Percentiles rank a stretch among this genome's conserved stretches.
These are phyloP conservation scores for Conus betulinus DNA, from an alignment of 1,140 invertebrate species.

Conservation along the genomic window DNA sequence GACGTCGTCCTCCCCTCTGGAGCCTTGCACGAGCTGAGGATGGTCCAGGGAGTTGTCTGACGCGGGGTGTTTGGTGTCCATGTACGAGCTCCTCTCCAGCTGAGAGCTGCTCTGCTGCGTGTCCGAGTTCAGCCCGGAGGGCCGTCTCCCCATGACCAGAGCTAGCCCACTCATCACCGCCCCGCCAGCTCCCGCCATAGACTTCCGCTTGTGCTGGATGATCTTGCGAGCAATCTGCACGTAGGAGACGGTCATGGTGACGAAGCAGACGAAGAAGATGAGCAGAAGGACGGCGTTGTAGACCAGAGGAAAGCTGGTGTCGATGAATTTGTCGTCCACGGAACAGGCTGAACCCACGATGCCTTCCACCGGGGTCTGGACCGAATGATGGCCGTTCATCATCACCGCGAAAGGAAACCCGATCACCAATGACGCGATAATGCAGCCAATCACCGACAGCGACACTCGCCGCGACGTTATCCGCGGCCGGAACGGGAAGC, in stretches of 20 bases:
- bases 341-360: constrained; percentile 41
- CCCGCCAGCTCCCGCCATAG: neutral
- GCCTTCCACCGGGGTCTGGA: constrained; percentile 11
- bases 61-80: neutral
- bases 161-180: neutral
- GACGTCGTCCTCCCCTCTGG: too few relatives aligned
- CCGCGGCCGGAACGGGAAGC: constrained; percentile 38
- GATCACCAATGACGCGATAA: neutral
- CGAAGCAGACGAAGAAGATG: constrained; percentile 34
- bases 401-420: constrained; percentile 32
- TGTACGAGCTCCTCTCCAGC: neutral
- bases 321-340: constrained; percentile 34
- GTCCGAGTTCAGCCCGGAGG: neutral
- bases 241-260: constrained; percentile 26
- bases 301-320: constrained; percentile 36
- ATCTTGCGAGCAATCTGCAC: constrained; percentile 27
- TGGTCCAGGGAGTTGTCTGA: too few relatives aligned
- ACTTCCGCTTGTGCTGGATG: constrained; percentile 13
- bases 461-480: constrained; percentile 15
- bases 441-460: neutral
- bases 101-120: neutral
- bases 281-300: constrained; percentile 35
- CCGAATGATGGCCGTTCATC: constrained; percentile 38
- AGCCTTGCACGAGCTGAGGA: too few relatives aligned
- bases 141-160: neutral